These are phyloP conservation scores for Knipowitschia caucasica DNA, from an alignment of 2,797 vertebrate species.

Conservation along the genomic window DNA sequence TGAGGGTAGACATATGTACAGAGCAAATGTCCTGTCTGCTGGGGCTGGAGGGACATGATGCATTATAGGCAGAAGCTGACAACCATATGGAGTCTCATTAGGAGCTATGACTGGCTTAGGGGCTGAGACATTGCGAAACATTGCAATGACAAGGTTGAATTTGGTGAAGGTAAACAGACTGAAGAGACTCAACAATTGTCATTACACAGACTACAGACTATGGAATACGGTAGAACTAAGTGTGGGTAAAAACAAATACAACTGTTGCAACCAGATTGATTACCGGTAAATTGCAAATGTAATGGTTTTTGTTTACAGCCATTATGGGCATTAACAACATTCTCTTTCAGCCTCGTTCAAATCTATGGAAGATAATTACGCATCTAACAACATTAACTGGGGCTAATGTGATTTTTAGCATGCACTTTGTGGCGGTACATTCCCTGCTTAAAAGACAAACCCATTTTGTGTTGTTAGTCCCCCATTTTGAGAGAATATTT, in stretches of 20 bases:
- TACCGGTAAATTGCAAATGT: conserved; percentile 9
- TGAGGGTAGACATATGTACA: not conserved
- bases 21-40: not conserved
- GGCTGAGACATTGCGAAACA: not conserved
- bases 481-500: no score
- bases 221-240: no score
- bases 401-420: conserved; percentile 18
- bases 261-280: not conserved
- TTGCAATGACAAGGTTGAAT: not conserved
- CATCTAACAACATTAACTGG: conserved; percentile 19
- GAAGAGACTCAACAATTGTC: not conserved
- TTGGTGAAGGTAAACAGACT: not conserved
- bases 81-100: not conserved
- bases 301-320: conserved; percentile 9
- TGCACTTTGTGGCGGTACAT: conserved; percentile 20
- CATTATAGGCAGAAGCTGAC: not conserved
- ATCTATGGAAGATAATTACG: conserved; percentile 19
- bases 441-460: conserved; percentile 27
- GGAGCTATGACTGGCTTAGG: not conserved
- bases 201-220: not conserved
- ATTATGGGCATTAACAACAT: conserved; percentile 1
- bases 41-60: not conserved
- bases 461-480: no score
- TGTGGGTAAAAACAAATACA: not conserved
- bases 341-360: not conserved